Conservation (phyloP, 2,888 invertebrate species). For the Drosophila algonquin region DNA sequence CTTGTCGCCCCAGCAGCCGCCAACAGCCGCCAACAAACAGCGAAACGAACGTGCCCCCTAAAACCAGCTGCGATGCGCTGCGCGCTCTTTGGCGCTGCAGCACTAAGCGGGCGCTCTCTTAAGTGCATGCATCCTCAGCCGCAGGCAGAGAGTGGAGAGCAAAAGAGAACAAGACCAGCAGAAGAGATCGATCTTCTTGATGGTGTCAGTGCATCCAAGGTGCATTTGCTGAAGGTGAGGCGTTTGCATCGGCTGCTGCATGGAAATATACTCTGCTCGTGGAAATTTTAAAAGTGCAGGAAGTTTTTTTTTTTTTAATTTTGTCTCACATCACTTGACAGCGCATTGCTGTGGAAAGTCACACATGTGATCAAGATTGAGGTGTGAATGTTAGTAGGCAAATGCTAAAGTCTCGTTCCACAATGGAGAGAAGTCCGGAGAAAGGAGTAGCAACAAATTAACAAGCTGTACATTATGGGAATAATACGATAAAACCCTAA, state of each 20-base stretch:
- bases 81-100: constrained; percentile 20
- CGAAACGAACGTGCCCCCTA: constrained; percentile 66
- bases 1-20: constrained; percentile 59
- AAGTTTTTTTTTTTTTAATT: constrained; percentile 15
- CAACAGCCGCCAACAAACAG: constrained; percentile 25
- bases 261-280: constrained; percentile 5
- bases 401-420: constrained; percentile 50
- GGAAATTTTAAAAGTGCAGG: constrained; percentile 25
- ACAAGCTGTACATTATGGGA: constrained; percentile 13
- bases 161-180: not conserved
- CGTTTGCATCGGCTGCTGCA: not conserved
- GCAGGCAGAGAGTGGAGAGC: constrained; percentile 5
- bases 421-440: constrained; percentile 4
- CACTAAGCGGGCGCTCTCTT: constrained; percentile 54
- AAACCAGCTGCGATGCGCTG: constrained; percentile 63
- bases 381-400: constrained; percentile 55
- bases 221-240: not conserved
- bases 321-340: constrained; percentile 20
- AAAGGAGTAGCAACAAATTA: constrained; percentile 33
- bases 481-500: not conserved
- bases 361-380: constrained; percentile 61
- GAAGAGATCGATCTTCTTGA: not conserved
- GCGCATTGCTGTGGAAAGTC: constrained; percentile 51
- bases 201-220: not conserved
- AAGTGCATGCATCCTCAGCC: constrained; percentile 53